These are phyloP conservation scores for Anguilla anguilla DNA, from an alignment of 2,797 vertebrate species.

Conservation along the genomic window DNA sequence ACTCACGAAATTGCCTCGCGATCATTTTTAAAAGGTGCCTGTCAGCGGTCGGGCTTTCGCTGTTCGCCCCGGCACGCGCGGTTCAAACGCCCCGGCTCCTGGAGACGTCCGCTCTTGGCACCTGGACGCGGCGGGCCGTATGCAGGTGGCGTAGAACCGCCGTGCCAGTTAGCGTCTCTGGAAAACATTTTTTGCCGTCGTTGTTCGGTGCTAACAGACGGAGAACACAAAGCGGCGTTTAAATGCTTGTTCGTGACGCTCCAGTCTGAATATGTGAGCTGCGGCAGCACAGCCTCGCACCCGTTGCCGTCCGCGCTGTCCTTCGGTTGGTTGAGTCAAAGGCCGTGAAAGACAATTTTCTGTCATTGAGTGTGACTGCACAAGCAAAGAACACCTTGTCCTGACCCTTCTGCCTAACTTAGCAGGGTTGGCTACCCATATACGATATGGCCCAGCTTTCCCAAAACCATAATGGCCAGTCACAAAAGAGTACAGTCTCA, in stretches of 20 bases:
- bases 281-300: too few relatives aligned
- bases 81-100: neutral
- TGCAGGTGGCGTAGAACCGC: neutral
- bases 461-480: neutral
- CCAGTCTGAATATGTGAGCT: neutral
- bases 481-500: neutral
- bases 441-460: conserved; percentile 13
- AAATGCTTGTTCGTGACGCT: neutral
- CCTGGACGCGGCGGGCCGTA: neutral
- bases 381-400: conserved; percentile 12
- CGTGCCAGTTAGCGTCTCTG: neutral
- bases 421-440: conserved; percentile 14
- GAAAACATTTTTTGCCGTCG: neutral
- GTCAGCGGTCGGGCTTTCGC: neutral
- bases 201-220: too few relatives aligned
- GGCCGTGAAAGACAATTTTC: neutral
- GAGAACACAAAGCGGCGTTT: neutral
- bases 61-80: neutral
- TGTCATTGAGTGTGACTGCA: neutral
- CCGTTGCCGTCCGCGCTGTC: too few relatives aligned
- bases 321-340: neutral
- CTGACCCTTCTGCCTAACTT: neutral
- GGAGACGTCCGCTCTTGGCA: neutral
- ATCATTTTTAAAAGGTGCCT: conserved; percentile 12
- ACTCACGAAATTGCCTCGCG: conserved; percentile 12